A percentile compares a stretch with the other conserved stretches of the same genome.
Conservation (phyloP, 1,140 invertebrate species). For the Meloidogyne hapla region DNA sequence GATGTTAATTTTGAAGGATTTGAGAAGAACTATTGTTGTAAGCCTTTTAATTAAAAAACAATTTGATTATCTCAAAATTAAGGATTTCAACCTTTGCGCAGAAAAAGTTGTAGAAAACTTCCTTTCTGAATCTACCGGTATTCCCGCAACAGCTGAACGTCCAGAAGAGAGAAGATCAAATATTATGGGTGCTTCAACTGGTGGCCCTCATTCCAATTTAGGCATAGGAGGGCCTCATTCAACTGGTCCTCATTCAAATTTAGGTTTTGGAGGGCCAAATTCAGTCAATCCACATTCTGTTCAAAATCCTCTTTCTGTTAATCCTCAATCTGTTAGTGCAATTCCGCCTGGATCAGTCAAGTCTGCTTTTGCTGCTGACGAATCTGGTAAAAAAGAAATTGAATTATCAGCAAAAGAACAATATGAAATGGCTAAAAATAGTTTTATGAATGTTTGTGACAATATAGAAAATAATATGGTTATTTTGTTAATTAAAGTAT, state of each 20-base stretch:
- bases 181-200: background rate
- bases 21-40: slow-evolving; percentile 19
- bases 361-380: background rate
- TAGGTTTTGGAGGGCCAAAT: background rate
- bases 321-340: slow-evolving; percentile 16
- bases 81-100: slow-evolving; percentile 20
- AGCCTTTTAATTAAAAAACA: background rate
- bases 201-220: slow-evolving; percentile 24
- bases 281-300: slow-evolving; percentile 26
- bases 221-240: slow-evolving; percentile 9
- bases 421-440: slow-evolving; percentile 11
- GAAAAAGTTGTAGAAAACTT: slow-evolving; percentile 14
- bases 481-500: slow-evolving; percentile 6
- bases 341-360: slow-evolving; percentile 21
- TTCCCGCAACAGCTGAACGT: background rate
- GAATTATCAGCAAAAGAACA: slow-evolving; percentile 18
- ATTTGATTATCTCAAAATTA: background rate
- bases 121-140: background rate
- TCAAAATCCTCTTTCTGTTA: slow-evolving; percentile 24
- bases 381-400: background rate
- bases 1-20: slow-evolving; percentile 25
- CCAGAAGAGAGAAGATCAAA: slow-evolving; percentile 13
- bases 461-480: slow-evolving; percentile 24
- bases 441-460: slow-evolving; percentile 27
- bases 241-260: slow-evolving; percentile 22